Conservation (phyloP, 2,113 vertebrate species). For the Diglossa brunneiventris region DNA sequence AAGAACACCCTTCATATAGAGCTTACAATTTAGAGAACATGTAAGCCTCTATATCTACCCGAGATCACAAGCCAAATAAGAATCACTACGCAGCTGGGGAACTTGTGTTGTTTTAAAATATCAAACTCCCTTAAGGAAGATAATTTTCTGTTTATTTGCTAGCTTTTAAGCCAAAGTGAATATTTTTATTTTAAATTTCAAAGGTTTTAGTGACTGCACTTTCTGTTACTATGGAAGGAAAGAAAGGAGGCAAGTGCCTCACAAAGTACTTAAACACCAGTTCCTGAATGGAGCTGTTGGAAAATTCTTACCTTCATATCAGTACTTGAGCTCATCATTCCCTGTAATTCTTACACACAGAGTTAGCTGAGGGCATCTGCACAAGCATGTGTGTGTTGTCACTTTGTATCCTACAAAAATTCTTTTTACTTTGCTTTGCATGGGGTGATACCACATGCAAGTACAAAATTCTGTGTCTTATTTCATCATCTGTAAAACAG, state of each 20-base stretch:
- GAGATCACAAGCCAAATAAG: constrained; percentile 52
- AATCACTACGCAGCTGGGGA: constrained; percentile 32
- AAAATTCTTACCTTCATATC: neutral
- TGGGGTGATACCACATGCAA: neutral
- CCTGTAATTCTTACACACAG: neutral
- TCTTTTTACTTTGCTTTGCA: neutral
- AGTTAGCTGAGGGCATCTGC: neutral
- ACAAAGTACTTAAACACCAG: neutral
- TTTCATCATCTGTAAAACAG: neutral
- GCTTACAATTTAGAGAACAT: constrained; percentile 64
- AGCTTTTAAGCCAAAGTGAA: neutral
- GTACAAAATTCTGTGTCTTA: neutral
- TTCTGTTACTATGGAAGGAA: constrained; percentile 32
- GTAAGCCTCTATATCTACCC: constrained; percentile 41
- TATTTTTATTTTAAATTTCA: constrained; percentile 43
- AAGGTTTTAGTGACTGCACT: constrained; percentile 17
- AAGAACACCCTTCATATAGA: constrained; percentile 65
- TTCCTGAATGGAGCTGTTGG: neutral
- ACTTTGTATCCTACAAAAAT: neutral
- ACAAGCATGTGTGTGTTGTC: neutral
- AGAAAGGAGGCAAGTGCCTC: neutral
- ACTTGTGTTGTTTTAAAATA: constrained; percentile 22
- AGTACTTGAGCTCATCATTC: neutral
- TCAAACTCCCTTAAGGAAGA: neutral
- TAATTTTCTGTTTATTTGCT: neutral